Conservation (phyloP, 2,888 invertebrate genomes). For the Axea sp. region DNA sequence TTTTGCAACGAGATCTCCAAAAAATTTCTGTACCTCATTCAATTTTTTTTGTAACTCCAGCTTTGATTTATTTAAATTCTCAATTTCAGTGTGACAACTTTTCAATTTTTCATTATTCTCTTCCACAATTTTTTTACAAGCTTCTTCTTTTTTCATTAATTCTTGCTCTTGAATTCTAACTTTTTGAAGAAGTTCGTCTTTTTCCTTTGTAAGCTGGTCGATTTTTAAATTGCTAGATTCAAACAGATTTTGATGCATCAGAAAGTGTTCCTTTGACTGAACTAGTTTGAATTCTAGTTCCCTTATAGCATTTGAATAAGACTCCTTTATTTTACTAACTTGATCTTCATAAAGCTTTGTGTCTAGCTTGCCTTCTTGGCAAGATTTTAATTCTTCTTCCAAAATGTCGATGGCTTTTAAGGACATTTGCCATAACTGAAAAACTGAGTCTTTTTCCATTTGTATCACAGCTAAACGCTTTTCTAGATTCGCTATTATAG, state of each 20-base stretch:
- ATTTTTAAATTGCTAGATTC: slow-evolving; percentile 80
- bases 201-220: slow-evolving; percentile 76
- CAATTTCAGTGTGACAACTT: slow-evolving; percentile 71
- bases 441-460: slow-evolving; percentile 84
- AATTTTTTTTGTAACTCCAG: slow-evolving; percentile 79
- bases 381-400: slow-evolving; percentile 84
- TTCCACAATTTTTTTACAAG: slow-evolving; percentile 64
- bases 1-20: slow-evolving; percentile 78
- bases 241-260: slow-evolving; percentile 71
- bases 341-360: slow-evolving; percentile 71
- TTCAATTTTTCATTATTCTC: slow-evolving; percentile 68
- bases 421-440: slow-evolving; percentile 85
- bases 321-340: slow-evolving; percentile 76
- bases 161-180: slow-evolving; percentile 63
- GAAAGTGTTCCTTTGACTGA: slow-evolving; percentile 80
- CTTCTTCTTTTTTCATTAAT: slow-evolving; percentile 66
- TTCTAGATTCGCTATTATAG: slow-evolving; percentile 70
- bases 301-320: slow-evolving; percentile 81
- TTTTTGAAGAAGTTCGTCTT: slow-evolving; percentile 79
- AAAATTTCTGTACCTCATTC: slow-evolving; percentile 75
- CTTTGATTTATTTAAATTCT: slow-evolving; percentile 66
- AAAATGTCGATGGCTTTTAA: slow-evolving; percentile 84
- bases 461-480: slow-evolving; percentile 71
- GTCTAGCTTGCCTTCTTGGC: slow-evolving; percentile 50
- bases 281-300: slow-evolving; percentile 82